phyloP scores from a whole-genome alignment of 2,797 vertebrate genomes.

The Oceanodroma leucorhoa region DNA sequence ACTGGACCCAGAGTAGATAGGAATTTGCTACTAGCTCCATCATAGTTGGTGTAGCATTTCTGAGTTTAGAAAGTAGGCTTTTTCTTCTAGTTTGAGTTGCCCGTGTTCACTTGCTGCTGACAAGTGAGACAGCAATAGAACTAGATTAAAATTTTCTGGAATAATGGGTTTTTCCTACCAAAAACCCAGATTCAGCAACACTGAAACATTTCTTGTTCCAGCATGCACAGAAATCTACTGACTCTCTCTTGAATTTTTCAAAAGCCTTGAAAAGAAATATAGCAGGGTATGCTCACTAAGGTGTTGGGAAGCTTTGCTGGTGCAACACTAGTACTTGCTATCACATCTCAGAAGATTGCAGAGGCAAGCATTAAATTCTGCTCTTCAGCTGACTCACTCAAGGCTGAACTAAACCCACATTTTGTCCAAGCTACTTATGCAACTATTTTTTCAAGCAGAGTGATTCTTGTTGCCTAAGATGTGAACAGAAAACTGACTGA shows the following conservation, averaged over 20 bases:
- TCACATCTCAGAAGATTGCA: not conserved
- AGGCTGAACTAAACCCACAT: not conserved
- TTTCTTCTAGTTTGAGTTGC: not conserved
- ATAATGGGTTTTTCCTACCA: not conserved
- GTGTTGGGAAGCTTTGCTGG: not conserved
- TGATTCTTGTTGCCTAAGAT: not conserved
- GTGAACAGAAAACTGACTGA: not conserved
- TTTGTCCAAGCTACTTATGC: not conserved
- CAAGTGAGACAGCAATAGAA: not conserved
- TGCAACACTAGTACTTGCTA: not conserved
- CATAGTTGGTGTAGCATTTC: fast-evolving
- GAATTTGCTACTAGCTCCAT: not conserved
- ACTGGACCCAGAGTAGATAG: not conserved
- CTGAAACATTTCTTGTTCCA: not conserved
- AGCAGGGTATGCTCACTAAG: not conserved
- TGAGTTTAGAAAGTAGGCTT: not conserved
- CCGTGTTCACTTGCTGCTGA: not conserved
- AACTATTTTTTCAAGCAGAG: not conserved
- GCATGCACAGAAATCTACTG: not conserved
- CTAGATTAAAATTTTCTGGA: not conserved
- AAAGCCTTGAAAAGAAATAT: not conserved
- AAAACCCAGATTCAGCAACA: not conserved
- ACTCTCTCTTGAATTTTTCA: not conserved
- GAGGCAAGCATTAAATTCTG: not conserved
- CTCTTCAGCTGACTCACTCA: not conserved